Percentiles rank a stretch among this genome's conserved stretches.
phyloP scores from a whole-genome alignment of 2,797 vertebrate species.

The Oophaga sylvatica region DNA sequence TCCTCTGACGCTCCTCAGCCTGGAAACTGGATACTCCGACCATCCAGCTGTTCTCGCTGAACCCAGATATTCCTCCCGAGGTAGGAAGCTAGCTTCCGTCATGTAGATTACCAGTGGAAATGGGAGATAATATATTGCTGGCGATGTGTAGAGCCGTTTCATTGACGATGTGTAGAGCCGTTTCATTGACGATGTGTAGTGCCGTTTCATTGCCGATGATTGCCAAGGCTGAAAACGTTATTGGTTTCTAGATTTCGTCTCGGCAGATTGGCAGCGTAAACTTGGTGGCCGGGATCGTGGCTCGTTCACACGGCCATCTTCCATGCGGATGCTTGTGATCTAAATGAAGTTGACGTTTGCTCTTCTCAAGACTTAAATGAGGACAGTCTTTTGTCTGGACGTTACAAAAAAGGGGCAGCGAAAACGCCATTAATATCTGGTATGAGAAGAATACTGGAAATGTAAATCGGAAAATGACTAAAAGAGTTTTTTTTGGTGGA shows the following conservation, averaged over 20 bases:
- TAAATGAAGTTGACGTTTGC: background rate
- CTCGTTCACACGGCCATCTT: background rate
- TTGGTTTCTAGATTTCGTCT: background rate
- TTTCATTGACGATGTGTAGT: background rate
- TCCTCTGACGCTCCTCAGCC: constrained; percentile 66
- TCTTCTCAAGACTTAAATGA: background rate
- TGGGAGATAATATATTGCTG: constrained; percentile 32
- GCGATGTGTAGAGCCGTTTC: background rate
- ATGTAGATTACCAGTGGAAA: constrained; percentile 19
- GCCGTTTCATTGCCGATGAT: background rate
- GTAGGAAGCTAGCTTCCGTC: constrained; percentile 58
- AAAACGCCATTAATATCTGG: no score
- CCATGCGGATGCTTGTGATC: background rate
- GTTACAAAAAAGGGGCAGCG: no score
- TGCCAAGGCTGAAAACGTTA: background rate
- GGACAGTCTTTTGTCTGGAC: background rate
- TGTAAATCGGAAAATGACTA: no score
- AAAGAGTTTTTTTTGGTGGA: no score
- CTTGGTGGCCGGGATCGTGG: background rate
- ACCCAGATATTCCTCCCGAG: constrained; percentile 66
- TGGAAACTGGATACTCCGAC: constrained; percentile 68
- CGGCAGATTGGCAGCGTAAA: background rate
- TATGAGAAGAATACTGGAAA: no score
- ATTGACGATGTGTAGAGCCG: background rate
- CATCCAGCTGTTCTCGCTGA: constrained; percentile 66